Conservation (phyloP, 1,140 invertebrate genomes). For the Drosophila parvula region DNA sequence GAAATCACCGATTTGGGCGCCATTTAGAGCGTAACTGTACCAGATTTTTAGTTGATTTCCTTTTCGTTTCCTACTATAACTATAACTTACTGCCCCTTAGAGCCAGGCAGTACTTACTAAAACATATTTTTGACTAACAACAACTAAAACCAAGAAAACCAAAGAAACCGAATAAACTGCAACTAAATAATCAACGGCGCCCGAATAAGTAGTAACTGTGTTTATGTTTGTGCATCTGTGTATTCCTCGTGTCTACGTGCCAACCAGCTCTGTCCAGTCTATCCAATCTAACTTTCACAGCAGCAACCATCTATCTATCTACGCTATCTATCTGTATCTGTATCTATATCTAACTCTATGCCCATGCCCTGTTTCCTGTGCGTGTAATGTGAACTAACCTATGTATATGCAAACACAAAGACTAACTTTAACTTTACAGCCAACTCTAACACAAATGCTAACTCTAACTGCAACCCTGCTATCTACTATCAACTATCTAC, state of each 20-base stretch:
- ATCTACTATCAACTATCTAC: conserved; percentile 13
- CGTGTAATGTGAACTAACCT: conserved; percentile 48
- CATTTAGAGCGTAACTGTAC: conserved; percentile 47
- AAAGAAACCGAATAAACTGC: conserved; percentile 25
- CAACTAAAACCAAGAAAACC: conserved; percentile 28
- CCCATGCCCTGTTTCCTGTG: conserved; percentile 64
- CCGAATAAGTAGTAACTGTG: conserved; percentile 60
- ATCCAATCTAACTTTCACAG: conserved; percentile 34
- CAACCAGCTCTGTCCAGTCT: conserved; percentile 30
- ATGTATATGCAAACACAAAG: conserved; percentile 20
- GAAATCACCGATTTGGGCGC: conserved; percentile 13
- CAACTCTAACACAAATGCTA: conserved; percentile 55
- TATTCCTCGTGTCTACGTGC: conserved; percentile 54
- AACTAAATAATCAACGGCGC: conserved; percentile 47
- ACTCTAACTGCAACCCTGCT: conserved; percentile 34
- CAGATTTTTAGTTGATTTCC: conserved; percentile 42
- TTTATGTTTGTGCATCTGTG: conserved; percentile 56
- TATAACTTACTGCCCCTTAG: conserved; percentile 11
- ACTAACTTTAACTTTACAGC: conserved; percentile 36
- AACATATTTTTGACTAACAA: conserved; percentile 36
- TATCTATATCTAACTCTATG: conserved; percentile 29
- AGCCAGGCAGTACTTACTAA: conserved; percentile 33
- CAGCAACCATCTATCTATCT: conserved; percentile 59
- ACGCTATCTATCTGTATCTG: conserved; percentile 36
- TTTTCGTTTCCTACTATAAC: conserved; percentile 24